Conservation (phyloP, 2,888 invertebrate species). For the Hydropsyche betteni region DNA sequence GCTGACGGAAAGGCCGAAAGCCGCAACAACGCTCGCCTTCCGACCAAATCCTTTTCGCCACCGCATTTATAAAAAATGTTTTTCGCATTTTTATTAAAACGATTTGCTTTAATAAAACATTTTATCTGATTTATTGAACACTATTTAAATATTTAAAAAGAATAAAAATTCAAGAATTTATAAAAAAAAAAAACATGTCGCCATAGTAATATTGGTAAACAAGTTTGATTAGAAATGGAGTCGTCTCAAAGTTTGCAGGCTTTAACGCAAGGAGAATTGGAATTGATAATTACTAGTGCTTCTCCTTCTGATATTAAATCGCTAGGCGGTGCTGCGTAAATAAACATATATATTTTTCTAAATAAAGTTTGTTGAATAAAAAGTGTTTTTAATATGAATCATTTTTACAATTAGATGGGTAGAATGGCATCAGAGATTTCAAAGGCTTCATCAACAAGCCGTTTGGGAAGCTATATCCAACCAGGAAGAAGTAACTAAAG, state of each 20-base stretch:
- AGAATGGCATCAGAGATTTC: constrained; percentile 81
- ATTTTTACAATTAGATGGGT: constrained; percentile 72
- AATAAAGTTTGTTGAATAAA: neutral
- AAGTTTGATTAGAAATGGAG: constrained; percentile 4
- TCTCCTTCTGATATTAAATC: constrained; percentile 71
- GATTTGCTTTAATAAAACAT: too few relatives aligned
- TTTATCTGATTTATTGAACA: too few relatives aligned
- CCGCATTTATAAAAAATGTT: too few relatives aligned
- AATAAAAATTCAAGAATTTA: too few relatives aligned
- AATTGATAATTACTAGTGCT: constrained; percentile 78
- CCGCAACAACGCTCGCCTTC: constrained; percentile 9
- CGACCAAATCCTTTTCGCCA: constrained; percentile 9
- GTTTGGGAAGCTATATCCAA: constrained; percentile 80
- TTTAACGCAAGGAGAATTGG: constrained; percentile 75
- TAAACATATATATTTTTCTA: neutral
- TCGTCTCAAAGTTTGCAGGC: constrained; percentile 55
- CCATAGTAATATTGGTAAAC: too few relatives aligned
- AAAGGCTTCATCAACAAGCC: constrained; percentile 89
- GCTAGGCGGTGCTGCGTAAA: constrained; percentile 71
- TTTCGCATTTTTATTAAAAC: too few relatives aligned
- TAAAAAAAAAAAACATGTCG: too few relatives aligned
- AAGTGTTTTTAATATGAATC: constrained; percentile 5
- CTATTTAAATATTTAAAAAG: too few relatives aligned
- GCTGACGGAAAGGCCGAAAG: constrained; percentile 27
- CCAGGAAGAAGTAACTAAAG: constrained; percentile 86